These are phyloP conservation scores for Epirrita christyi DNA, from an alignment of 2,888 invertebrate species.

Conservation along the genomic window DNA sequence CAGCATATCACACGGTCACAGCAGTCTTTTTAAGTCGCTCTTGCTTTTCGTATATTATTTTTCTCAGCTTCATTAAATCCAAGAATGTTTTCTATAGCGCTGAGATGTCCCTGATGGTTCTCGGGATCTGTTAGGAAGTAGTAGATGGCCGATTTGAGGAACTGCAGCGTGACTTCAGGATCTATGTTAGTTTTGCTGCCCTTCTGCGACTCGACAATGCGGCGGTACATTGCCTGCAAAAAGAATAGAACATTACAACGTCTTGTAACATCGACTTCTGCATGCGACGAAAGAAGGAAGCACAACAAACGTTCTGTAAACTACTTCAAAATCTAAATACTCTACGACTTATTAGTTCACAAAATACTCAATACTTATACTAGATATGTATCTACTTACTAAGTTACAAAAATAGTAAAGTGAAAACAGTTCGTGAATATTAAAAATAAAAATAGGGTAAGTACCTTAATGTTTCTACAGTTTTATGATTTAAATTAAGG, in stretches of 20 bases:
- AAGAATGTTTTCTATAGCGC: conserved; percentile 95
- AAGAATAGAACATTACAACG: conserved; percentile 1
- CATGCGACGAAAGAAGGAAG: conserved; percentile 7
- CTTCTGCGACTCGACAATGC: conserved; percentile 91
- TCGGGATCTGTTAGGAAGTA: conserved; percentile 96
- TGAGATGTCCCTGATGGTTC: conserved; percentile 94
- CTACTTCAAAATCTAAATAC: conserved; percentile 3
- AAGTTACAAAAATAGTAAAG: no score
- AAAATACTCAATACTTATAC: no score
- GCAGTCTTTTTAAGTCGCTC: conserved; percentile 76
- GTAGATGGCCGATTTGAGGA: conserved; percentile 96
- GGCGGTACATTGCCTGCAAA: conserved; percentile 92
- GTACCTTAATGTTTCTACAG: no score
- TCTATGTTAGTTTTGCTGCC: conserved; percentile 89
- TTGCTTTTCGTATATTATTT: conserved; percentile 90
- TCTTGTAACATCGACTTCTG: conserved; percentile 2
- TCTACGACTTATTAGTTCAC: neutral
- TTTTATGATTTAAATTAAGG: no score
- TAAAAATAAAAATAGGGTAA: no score
- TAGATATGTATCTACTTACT: neutral
- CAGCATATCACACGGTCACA: conserved; percentile 73
- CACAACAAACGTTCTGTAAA: neutral
- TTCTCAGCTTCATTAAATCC: conserved; percentile 94
- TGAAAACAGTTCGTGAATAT: no score
- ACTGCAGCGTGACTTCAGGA: conserved; percentile 96